phyloP scores from a whole-genome alignment of 2,888 invertebrate species.

The Halocaridina rubra region DNA sequence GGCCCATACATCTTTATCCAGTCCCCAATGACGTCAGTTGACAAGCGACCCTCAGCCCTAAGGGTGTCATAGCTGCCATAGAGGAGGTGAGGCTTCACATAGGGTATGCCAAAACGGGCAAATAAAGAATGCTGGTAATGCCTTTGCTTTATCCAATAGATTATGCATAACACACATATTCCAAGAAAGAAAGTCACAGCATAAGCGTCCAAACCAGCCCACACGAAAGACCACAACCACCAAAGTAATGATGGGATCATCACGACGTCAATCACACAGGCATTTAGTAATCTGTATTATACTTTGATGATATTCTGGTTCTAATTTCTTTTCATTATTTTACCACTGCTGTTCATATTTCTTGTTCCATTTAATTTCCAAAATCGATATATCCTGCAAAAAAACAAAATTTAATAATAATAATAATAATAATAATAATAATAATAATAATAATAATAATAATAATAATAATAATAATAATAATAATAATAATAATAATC shows the following conservation, averaged over 20 bases:
- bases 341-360: too few relatives aligned
- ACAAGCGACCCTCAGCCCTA: not conserved
- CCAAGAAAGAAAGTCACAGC: not conserved
- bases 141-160: not conserved
- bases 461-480: too few relatives aligned
- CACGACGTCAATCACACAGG: not conserved
- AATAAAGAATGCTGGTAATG: constrained; percentile 16
- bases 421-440: too few relatives aligned
- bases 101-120: constrained; percentile 40
- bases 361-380: too few relatives aligned
- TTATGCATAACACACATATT: not conserved
- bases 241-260: not conserved
- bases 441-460: too few relatives aligned
- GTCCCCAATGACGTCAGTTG: constrained; percentile 39
- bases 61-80: constrained; percentile 50
- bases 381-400: too few relatives aligned
- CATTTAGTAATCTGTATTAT: too few relatives aligned
- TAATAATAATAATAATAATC: too few relatives aligned
- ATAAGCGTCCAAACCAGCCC: not conserved
- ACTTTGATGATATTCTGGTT: too few relatives aligned
- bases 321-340: too few relatives aligned
- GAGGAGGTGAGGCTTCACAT: constrained; percentile 45
- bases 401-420: too few relatives aligned
- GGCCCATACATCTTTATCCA: constrained; percentile 54
- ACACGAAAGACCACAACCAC: not conserved